A percentile compares a stretch with the other conserved stretches of the same genome.
Conservation (phyloP, 2,888 invertebrate genomes). For the Pristionchus mayeri region DNA sequence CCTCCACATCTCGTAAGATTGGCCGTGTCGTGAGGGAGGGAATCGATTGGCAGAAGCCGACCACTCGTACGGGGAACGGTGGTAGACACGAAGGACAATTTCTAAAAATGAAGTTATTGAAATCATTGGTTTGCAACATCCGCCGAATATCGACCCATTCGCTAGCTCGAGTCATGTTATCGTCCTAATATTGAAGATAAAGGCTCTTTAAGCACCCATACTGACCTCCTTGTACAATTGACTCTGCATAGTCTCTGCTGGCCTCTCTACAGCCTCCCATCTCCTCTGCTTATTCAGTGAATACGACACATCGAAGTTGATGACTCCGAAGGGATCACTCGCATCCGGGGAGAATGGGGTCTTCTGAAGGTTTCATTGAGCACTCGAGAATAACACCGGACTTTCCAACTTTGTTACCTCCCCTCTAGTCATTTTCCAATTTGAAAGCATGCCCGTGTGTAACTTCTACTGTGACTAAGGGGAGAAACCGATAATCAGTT, state of each 20-base stretch:
- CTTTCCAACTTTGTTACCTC: no score
- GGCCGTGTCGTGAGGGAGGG: background rate
- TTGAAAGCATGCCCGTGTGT: no score
- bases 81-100: background rate
- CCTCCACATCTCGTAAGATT: constrained; percentile 28
- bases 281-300: constrained; percentile 45
- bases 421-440: no score
- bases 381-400: no score
- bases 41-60: constrained; percentile 7
- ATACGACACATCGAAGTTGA: constrained; percentile 20
- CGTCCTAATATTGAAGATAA: background rate
- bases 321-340: constrained; percentile 24
- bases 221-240: background rate
- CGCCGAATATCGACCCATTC: background rate
- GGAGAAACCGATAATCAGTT: background rate
- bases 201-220: background rate
- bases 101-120: constrained; percentile 24
- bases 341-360: background rate
- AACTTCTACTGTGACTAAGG: no score
- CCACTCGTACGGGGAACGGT: constrained; percentile 18
- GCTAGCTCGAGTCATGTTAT: background rate
- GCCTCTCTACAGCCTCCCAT: constrained; percentile 33
- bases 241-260: background rate
- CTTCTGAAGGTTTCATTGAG: no score
- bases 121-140: background rate